A percentile compares a stretch with the other conserved stretches of the same genome.
These are phyloP conservation scores for Graptemys geographica DNA, from an alignment of 2,797 vertebrate genomes.

Conservation along the genomic window DNA sequence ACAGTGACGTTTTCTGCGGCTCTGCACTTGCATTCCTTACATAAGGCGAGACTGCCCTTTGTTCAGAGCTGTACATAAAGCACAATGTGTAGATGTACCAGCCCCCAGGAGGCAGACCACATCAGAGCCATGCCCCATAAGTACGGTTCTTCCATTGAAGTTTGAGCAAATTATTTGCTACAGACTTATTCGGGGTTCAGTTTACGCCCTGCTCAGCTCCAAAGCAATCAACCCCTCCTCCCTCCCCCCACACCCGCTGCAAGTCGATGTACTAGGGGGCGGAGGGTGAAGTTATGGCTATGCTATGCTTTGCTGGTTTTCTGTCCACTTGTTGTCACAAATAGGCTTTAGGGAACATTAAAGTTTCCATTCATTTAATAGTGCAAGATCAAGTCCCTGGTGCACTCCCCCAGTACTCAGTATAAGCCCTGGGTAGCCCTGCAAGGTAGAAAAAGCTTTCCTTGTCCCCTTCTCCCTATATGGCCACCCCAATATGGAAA, in stretches of 20 bases:
- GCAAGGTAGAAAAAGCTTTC: neutral
- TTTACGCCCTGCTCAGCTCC: neutral
- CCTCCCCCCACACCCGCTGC: neutral
- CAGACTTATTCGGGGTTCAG: neutral
- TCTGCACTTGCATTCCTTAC: neutral
- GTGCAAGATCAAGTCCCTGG: neutral
- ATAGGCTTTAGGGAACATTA: too few species aligned
- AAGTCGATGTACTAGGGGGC: neutral
- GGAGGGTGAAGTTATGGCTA: neutral
- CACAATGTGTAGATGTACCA: too few species aligned
- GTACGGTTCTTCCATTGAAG: neutral
- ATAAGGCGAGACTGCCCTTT: too few species aligned
- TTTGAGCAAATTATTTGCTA: neutral
- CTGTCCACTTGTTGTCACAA: neutral
- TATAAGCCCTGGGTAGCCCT: neutral
- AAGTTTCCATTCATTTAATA: neutral
- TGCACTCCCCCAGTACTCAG: neutral
- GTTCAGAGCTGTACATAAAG: too few species aligned
- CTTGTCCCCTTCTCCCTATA: neutral
- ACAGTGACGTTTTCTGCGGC: accelerated
- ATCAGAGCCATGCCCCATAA: neutral
- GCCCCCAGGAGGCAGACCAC: neutral
- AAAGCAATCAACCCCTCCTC: neutral
- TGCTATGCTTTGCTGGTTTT: neutral
- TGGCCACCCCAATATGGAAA: neutral